A percentile compares a stretch with the other conserved stretches of the same genome.
Evolutionary conservation across 2,113 vertebrate species (phyloP).

Genomic region (Poeciliopsis retropinna): DNA sequence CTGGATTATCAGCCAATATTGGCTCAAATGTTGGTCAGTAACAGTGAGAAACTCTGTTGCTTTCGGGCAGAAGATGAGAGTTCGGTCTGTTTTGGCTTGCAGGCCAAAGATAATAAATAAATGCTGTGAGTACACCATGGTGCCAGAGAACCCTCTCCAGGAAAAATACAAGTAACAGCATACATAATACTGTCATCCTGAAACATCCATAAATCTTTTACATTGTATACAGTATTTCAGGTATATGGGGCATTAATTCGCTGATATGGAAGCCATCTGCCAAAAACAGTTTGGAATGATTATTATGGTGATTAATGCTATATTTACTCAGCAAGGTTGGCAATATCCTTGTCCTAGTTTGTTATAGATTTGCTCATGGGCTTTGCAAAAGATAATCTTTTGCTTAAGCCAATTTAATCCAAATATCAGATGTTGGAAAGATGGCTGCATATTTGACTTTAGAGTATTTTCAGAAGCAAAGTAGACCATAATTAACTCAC

Average conservation of each 20-base stretch:
- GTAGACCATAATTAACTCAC: too few relatives aligned
- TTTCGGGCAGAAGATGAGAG: background rate
- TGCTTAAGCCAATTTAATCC: too few relatives aligned
- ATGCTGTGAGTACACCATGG: background rate
- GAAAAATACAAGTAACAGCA: background rate
- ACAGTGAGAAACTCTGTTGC: background rate
- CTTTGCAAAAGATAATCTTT: too few relatives aligned
- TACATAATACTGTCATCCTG: background rate
- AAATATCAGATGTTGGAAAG: too few relatives aligned
- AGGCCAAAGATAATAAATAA: constrained; percentile 10
- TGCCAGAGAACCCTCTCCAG: background rate
- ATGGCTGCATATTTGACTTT: too few relatives aligned
- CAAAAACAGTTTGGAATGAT: background rate
- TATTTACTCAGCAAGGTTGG: too few relatives aligned
- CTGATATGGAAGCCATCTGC: background rate
- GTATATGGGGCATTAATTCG: too few relatives aligned
- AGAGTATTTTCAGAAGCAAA: too few relatives aligned
- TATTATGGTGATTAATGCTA: too few relatives aligned
- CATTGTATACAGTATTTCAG: background rate
- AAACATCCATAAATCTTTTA: background rate
- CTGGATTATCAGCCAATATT: constrained; percentile 21
- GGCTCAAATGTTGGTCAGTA: background rate
- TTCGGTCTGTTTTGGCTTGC: background rate
- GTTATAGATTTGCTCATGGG: too few relatives aligned
- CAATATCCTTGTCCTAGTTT: too few relatives aligned